Evolutionary conservation across 1,140 invertebrate genomes (phyloP), one percentile per base, ranked within the genome.

Genomic region (Aphaenogaster rudis): DNA sequence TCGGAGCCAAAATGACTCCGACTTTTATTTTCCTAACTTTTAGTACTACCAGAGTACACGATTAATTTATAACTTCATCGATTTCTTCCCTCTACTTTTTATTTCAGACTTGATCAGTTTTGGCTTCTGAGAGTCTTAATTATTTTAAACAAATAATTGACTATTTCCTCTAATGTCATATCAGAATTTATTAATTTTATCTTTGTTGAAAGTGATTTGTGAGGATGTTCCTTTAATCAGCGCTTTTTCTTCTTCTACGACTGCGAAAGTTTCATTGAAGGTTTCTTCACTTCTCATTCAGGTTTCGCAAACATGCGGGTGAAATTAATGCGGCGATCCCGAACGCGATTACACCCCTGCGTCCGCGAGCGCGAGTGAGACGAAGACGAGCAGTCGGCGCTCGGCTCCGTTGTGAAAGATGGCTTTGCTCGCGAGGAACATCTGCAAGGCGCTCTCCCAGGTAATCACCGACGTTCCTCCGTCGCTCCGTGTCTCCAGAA

Each of bases 371-470:
- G 17, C 13, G 50, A 76, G 36, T 39, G 45, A 69, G 59, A 81
- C 17, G 59, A 78, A 7, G 33, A 13, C 15, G 17, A 11, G 36
- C 39, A 79, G 15, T 57, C 81, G 5, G 11, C 54, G 76, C 45
- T 54, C 50, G 13, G n/a, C 85, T 93, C 88, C 86, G 88, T 88
- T 78, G 77, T 91, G 67, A 91, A 95, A 94, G 94, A 95, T 95
- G 95, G 94, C 95, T 93, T 88, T 95, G 85, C 87, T 95, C 50
- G 92, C 91, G 69, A 94, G 93, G 81, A 95, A 94, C 80, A 90
- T 94, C 86, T 95, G 92, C 87, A 94, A 93, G 79, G 81, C 93
- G 84, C 90, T 95, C 72, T 93, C 93, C 4, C 95, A 95, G 94
- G 95, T 95, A 94, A 93, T 48, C 54, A 17, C 6, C 11, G 59